Evolutionary conservation across 2,888 invertebrate genomes (phyloP).

Genomic region (Cremastobaeus sp.): DNA sequence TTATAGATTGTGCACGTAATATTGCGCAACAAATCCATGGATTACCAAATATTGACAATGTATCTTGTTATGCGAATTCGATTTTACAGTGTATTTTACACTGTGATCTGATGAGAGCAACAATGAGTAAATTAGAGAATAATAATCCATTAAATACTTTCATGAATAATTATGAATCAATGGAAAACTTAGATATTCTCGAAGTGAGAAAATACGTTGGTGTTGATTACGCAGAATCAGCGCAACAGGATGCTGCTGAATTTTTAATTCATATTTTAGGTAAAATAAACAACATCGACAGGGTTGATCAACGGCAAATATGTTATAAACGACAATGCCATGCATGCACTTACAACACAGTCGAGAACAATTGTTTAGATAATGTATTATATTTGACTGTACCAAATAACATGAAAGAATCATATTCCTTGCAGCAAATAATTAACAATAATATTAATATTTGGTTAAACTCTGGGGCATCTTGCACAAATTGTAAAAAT

Average conservation of each 20-base stretch:
- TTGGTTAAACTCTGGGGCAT: background rate
- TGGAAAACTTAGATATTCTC: background rate
- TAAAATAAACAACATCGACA: conserved; percentile 1
- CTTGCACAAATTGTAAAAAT: background rate
- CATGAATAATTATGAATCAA: no score
- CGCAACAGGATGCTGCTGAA: background rate
- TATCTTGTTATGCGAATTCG: background rate
- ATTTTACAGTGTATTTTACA: background rate
- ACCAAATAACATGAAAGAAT: background rate
- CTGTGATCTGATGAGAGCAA: background rate
- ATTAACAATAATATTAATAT: conserved; percentile 3
- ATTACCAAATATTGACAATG: background rate
- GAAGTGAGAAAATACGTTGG: background rate
- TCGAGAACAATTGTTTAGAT: background rate
- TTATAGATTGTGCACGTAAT: no score
- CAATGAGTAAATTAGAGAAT: background rate
- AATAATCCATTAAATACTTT: no score
- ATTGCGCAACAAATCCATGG: no score
- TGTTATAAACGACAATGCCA: background rate
- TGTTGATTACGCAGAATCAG: background rate
- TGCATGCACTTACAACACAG: conserved; percentile 1
- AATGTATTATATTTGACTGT: background rate
- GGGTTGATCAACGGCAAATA: background rate
- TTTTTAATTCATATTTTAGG: background rate
- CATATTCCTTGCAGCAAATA: background rate